phyloP scores from a whole-genome alignment of 2,888 invertebrate genomes.

The Gymnoscelis rufifasciata region DNA sequence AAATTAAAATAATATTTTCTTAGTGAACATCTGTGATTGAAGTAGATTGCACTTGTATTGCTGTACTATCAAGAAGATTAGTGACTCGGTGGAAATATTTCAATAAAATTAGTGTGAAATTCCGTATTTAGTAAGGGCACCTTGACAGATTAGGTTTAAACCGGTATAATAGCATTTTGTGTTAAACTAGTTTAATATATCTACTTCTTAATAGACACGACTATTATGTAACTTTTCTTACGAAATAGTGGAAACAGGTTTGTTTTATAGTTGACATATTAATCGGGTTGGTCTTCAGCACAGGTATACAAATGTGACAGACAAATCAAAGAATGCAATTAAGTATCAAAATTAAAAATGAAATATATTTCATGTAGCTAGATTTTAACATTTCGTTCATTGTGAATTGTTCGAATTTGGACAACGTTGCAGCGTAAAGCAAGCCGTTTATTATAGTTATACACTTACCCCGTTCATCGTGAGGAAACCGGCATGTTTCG shows the following conservation, averaged over 20 bases:
- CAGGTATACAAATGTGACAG: too few relatives aligned
- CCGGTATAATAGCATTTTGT: neutral
- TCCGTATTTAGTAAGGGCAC: conserved; percentile 4
- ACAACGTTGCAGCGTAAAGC: too few relatives aligned
- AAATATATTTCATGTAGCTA: too few relatives aligned
- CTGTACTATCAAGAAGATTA: conserved; percentile 6
- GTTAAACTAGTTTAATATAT: conserved; percentile 6
- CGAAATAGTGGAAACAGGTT: neutral
- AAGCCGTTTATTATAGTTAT: too few relatives aligned
- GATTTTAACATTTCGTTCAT: too few relatives aligned
- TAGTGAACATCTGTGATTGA: neutral
- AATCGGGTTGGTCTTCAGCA: too few relatives aligned
- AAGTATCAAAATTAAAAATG: too few relatives aligned
- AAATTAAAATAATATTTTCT: conserved; percentile 9
- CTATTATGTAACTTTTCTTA: conserved; percentile 2
- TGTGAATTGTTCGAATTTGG: too few relatives aligned
- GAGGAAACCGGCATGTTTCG: too few relatives aligned
- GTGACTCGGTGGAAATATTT: neutral
- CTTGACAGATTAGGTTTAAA: conserved; percentile 3
- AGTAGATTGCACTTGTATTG: conserved; percentile 6
- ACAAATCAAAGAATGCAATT: too few relatives aligned
- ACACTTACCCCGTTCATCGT: too few relatives aligned
- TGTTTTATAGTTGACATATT: neutral
- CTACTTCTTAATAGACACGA: conserved; percentile 1
- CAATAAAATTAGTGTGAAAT: neutral